Base-by-base conservation (phyloP, 2,888 invertebrate genomes). In the Epinotia demarniana region DNA sequence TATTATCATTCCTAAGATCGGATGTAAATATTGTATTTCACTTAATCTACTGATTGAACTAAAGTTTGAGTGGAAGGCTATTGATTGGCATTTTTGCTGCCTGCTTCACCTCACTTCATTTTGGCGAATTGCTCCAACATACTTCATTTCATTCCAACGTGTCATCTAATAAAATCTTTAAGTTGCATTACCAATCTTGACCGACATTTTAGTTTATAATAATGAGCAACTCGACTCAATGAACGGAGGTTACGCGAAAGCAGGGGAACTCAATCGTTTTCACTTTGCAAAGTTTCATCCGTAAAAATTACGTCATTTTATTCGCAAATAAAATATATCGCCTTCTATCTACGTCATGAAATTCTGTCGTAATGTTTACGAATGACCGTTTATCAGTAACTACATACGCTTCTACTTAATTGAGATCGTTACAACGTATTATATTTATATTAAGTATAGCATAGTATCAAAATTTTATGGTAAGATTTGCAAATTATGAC, bases 401-500 rank as follows among this genome's bases (percentile, higher is more conserved):
- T 87, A 89, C 84, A 92, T 93, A 93, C 93, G 92, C 93, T 93
- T 93, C 86, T 91, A 93, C 91, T 91, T 92, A 90, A 90, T 87
- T 91, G 90, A 91, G 86, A 89, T 89, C 88, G 85, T 89, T 92
- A 91, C 87, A 89, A 87, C 91, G 92, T 93, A 93, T 93, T 93
- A 92, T 92, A 92, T 93, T 90, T 92, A 91, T 92, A 87, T 87
- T 93, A 92, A 92, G 92, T 90, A 89, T 92, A 91, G 90, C 86
- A 83, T 92, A 92, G 90, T 88, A 89, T 90, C 90, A 86, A 89
- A 91, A 90, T 89, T 84, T 87, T 88, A 83, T 85, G 80, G 83
- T 90, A 91, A 90, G 88, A 87, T 89, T 88, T 90, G 89, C 90
- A 90, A 91, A 90, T 90, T 90, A 92, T 92, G 93, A 93, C 93